A percentile compares a stretch with the other conserved stretches of the same genome.
Evolutionary conservation across 2,113 vertebrate species (phyloP).

Genomic region (Xiphorhynchus elegans): DNA sequence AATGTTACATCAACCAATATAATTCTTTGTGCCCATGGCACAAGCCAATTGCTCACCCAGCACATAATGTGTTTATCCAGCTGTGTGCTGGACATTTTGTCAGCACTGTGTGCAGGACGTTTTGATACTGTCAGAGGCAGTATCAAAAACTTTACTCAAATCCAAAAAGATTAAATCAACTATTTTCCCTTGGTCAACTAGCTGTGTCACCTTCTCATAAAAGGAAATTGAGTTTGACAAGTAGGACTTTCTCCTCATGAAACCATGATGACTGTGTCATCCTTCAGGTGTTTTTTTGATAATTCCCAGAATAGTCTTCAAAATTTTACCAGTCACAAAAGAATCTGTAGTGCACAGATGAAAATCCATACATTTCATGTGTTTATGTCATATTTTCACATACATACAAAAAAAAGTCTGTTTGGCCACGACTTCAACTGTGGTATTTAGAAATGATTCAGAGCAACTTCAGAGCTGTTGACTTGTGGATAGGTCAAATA

Average conservation of each 20-base stretch:
- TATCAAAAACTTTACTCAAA: background rate
- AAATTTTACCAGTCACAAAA: background rate
- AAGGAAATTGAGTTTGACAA: background rate
- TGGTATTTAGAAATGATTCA: background rate
- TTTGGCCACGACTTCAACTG: background rate
- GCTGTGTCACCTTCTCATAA: too few species aligned
- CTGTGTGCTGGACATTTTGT: background rate
- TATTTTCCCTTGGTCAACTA: background rate
- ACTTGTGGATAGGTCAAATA: background rate
- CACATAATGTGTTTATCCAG: background rate
- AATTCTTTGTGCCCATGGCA: background rate
- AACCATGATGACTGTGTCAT: background rate
- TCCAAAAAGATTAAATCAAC: background rate
- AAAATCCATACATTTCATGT: background rate
- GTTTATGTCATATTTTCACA: background rate
- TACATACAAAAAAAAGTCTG: background rate
- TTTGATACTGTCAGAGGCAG: too few species aligned
- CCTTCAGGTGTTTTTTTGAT: background rate
- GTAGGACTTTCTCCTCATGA: background rate
- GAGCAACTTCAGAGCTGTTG: background rate
- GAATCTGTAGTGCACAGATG: background rate
- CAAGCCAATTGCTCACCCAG: background rate
- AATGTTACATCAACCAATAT: background rate
- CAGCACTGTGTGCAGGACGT: too few species aligned
- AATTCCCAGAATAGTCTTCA: background rate